Base-by-base conservation (phyloP, 1,140 invertebrate genomes). In the Aphaenogaster rudis region DNA sequence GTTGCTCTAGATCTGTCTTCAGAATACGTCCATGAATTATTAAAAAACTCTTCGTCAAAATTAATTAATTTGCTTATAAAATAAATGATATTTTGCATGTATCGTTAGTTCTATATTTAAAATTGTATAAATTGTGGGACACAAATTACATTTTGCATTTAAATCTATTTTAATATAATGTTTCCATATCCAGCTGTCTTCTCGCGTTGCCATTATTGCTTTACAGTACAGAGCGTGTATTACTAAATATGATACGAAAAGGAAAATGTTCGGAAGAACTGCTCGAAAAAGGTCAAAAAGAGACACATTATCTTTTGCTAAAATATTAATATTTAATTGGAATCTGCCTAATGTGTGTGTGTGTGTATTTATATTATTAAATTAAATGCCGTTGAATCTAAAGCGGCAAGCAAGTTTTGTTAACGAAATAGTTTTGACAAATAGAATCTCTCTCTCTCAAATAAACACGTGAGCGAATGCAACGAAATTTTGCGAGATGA, bases 401-500 rank as follows among this genome's bases (percentile, higher is more conserved):
- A 77, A 42, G 36, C 9, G 11, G 6, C 8, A n/a, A 50, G 15
- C 15, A 8, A 15, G 9, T 42, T 59, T 21, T 28, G 36, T 33
- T 33, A 45, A 45, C 9, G 33, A 52, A 52, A 48, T 13, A 54
- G 5, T 9, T 36, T 33, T 39, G 33, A 74, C 33, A 50, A 52
- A 21, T 13, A 42, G 39, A 0, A 28, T 39, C 28, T 28, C 28
- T 28, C 28, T 28, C 28, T 28, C 28, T 28, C 3, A 61, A 36
- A 39, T 45, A 57, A 82, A 36, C 9, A 36, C 3, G 52, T 57
- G 48, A 72, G 36, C n/a, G 17, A 78, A 33, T 13, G 21, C 13
- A 63, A 11, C 33, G 13, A 76, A 59, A 86, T 67, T 80, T 36
- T 17, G 52, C 17, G 11, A 64, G n/a, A 21, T 67, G 11, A n/a